Evolutionary conservation across 2,797 vertebrate species (phyloP).

Genomic region (Sciurus vulgaris): DNA sequence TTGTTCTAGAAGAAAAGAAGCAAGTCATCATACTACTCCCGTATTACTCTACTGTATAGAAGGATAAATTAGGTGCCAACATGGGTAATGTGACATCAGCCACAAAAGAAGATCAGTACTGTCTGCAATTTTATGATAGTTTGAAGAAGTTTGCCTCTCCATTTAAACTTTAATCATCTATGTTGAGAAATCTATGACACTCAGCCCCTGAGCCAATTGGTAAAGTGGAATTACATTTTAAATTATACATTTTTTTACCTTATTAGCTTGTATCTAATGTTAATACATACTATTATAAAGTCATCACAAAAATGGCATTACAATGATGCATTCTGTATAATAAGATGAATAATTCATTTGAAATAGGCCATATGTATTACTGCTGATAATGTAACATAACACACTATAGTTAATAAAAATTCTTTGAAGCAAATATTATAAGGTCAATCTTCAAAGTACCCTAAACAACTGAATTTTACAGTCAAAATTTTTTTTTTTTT

Average conservation of each 20-base stretch:
- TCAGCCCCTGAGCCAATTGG: not conserved
- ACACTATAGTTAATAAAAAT: conserved; percentile 18
- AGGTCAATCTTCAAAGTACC: not conserved
- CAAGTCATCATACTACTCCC: not conserved
- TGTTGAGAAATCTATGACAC: not conserved
- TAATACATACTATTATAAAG: not conserved
- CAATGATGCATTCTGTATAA: not conserved
- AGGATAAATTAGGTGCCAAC: not conserved
- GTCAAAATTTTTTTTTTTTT: too few species aligned
- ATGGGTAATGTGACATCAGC: not conserved
- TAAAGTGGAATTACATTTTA: conserved; percentile 24
- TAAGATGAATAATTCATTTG: conserved; percentile 49
- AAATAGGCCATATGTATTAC: not conserved
- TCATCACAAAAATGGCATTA: not conserved
- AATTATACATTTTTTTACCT: not conserved
- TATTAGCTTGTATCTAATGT: not conserved
- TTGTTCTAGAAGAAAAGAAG: not conserved
- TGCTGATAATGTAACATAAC: not conserved
- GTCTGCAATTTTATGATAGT: not conserved
- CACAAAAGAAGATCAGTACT: not conserved
- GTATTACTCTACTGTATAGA: not conserved
- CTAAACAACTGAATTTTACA: not conserved
- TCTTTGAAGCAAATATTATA: not conserved
- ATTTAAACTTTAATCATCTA: not conserved
- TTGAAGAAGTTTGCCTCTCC: not conserved